Evolutionary conservation across 2,888 invertebrate genomes (phyloP), one percentile per base, ranked within the genome.

Genomic region (Pammene fasciana): DNA sequence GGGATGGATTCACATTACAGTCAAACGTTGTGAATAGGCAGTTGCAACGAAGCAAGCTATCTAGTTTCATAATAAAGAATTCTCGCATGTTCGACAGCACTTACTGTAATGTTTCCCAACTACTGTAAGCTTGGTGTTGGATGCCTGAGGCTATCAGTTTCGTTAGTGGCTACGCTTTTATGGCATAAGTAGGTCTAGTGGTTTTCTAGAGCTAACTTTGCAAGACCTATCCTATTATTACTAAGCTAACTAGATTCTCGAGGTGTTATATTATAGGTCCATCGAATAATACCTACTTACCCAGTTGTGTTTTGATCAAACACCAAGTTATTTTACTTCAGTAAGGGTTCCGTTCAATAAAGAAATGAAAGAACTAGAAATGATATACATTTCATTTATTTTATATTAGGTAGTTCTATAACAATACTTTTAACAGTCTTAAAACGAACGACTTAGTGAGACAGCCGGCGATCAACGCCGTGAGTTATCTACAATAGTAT

Each of bases 341-440:
- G 26, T 26, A 26, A 26, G 26, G 26, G 26, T 26, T n/a, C 26
- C 26, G 26, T 26, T 26, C 26, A 26, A 26, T 26, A 26, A 26
- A 3, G 7, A 45, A 75, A 73, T 67, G 41, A 66, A n/a, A 65
- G 13, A 73, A 77, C 75, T 82, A 79, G 78, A 77, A 82, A 85
- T 50, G 70, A 70, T 72, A 85, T 85, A 83, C 82, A 79, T 82
- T 80, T 87, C 81, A 85, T 86, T 86, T 83, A 86, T 90, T 89
- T 90, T 89, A 91, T 91, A 91, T 91, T 91, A 91, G 86, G 81
- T 89, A 89, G 76, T 83, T 89, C 77, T 86, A 86, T 90, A 91
- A 91, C 91, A 92, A 92, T 92, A 92, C 90, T 91, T 89, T 88
- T 91, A 92, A 91, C 92, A 92, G 92, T 92, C 92, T 92, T 92